phyloP scores from a whole-genome alignment of 2,113 vertebrate species.

The Tetrax tetrax region DNA sequence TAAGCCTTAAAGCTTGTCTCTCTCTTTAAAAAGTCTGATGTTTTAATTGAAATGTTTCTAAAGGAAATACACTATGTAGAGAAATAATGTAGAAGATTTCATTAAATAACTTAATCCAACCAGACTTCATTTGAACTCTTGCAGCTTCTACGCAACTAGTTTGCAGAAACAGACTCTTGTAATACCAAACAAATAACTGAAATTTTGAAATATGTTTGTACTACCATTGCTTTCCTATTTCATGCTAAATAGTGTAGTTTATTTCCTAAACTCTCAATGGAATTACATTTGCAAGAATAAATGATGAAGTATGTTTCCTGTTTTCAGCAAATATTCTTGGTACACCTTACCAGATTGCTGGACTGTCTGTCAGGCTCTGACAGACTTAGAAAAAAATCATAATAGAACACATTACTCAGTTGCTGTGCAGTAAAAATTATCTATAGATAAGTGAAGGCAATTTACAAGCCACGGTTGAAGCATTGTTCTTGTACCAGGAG shows the following conservation, averaged over 20 bases:
- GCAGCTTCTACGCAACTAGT: neutral
- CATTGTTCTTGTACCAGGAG: neutral
- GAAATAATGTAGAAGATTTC: neutral
- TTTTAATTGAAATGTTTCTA: neutral
- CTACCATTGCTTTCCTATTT: neutral
- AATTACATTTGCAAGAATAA: neutral
- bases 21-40: neutral
- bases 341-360: neutral
- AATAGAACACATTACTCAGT: conserved; percentile 60
- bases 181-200: neutral
- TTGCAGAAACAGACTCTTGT: neutral
- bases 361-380: conserved; percentile 20
- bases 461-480: conserved; percentile 44
- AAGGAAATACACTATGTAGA: neutral
- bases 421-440: conserved; percentile 42
- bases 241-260: neutral
- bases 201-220: neutral
- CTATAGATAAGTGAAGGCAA: conserved; percentile 38
- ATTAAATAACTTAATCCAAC: neutral
- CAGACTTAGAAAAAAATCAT: conserved; percentile 19
- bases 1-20: neutral
- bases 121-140: neutral
- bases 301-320: neutral
- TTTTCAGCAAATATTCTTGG: neutral
- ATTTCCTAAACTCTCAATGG: neutral